These are phyloP conservation scores for Chrysodeixis includens DNA, from an alignment of 2,888 invertebrate species.

Conservation along the genomic window DNA sequence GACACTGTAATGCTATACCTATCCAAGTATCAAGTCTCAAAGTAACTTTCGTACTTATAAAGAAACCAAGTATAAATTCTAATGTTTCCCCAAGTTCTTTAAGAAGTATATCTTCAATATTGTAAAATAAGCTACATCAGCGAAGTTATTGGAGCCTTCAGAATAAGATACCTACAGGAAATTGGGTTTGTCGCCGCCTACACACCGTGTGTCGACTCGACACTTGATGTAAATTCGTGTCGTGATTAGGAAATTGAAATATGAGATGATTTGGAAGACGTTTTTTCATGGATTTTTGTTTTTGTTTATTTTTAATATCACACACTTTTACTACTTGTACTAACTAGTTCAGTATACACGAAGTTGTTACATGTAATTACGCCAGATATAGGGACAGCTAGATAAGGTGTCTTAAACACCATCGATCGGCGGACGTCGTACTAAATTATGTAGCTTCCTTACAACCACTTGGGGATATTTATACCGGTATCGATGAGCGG, in stretches of 20 bases:
- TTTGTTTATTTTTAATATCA: slow-evolving; percentile 15
- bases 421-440: slow-evolving; percentile 75
- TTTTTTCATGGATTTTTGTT: slow-evolving; percentile 13
- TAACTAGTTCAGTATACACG: not conserved
- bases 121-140: slow-evolving; percentile 6
- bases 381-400: slow-evolving; percentile 29
- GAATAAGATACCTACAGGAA: slow-evolving; percentile 31
- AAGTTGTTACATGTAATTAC: slow-evolving; percentile 7
- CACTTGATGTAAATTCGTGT: slow-evolving; percentile 29
- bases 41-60: slow-evolving; percentile 6
- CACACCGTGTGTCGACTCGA: slow-evolving; percentile 15
- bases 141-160: slow-evolving; percentile 16
- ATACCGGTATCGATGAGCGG: slow-evolving; percentile 68
- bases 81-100: not conserved
- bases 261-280: slow-evolving; percentile 20
- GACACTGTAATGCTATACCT: slow-evolving; percentile 12
- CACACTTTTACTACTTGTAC: not conserved
- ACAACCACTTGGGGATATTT: slow-evolving; percentile 74
- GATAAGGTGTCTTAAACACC: slow-evolving; percentile 60
- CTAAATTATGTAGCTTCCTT: slow-evolving; percentile 80
- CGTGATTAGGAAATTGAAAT: slow-evolving; percentile 48
- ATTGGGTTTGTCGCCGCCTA: slow-evolving; percentile 43
- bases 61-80: not conserved
- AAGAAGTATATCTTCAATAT: slow-evolving; percentile 9
- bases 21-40: slow-evolving; percentile 8